Percentiles rank a stretch among this genome's conserved stretches.
Evolutionary conservation across 1,140 invertebrate species (phyloP).

Genomic region (Megalopta genalis): DNA sequence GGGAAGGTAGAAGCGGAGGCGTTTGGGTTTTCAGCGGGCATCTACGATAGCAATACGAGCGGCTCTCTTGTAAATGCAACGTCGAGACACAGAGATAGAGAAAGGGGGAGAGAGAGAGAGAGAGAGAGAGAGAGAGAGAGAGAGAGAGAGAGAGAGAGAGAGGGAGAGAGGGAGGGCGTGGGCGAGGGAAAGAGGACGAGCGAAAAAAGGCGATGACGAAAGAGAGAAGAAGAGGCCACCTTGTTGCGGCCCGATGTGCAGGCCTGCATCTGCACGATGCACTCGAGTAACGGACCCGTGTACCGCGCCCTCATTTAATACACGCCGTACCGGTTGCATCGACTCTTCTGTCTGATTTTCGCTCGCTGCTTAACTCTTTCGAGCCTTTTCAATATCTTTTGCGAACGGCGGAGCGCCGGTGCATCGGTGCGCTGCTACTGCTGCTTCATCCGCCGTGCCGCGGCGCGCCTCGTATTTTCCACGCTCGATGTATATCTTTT

Average conservation of each 20-base stretch:
- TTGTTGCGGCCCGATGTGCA: conserved; percentile 42
- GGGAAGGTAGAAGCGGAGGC: conserved; percentile 26
- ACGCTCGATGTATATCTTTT: conserved; percentile 8
- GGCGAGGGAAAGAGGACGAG: no score
- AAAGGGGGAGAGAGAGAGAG: not conserved
- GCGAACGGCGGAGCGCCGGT: conserved; percentile 16
- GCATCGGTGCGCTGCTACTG: no score
- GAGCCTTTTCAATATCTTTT: conserved; percentile 52
- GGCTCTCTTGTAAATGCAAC: conserved; percentile 22
- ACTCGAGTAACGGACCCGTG: conserved; percentile 39
- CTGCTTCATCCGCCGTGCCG: no score
- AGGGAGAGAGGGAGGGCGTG: no score
- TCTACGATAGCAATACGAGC: conserved; percentile 54
- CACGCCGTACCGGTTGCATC: conserved; percentile 30
- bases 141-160: not conserved
- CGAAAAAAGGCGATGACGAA: no score
- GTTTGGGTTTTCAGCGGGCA: conserved; percentile 56
- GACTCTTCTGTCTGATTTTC: conserved; percentile 46
- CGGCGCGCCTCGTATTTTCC: conserved; percentile 16
- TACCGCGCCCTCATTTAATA: conserved; percentile 41
- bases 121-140: not conserved
- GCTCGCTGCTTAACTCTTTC: conserved; percentile 55
- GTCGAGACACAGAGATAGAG: not conserved
- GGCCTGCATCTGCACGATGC: conserved; percentile 33
- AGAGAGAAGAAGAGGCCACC: conserved; percentile 13